Base-by-base conservation (phyloP, 2,113 vertebrate genomes). In the Elephas maximus region DNA sequence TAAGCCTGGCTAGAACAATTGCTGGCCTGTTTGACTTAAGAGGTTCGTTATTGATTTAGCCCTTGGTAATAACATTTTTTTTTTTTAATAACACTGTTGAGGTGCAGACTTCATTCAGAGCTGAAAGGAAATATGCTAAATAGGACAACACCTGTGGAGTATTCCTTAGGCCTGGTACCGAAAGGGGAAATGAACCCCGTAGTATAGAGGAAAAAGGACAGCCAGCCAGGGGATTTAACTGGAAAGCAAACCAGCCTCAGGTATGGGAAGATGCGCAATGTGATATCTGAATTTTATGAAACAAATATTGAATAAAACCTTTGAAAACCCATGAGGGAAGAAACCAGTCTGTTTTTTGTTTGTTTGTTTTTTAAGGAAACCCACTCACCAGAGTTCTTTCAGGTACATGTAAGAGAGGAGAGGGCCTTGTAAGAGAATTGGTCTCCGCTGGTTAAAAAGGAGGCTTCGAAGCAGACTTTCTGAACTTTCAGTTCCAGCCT, bases 271-370 rank as follows among this genome's bases (percentile, higher is more conserved):
- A 93, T 62, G 0, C 11, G 14, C 85, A 14, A 7, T 48, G 28
- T 67, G 51, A 86, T 88, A 86, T 24, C 51, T 0, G 1, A 90
- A 92, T 96, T 82, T 88, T 63, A 76, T 74, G 53, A 95, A 82
- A 62, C 5, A 91, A 98, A 93, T 91, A 95, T 37, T 97, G 73
- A 94, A 91, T 97, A 94, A 98, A 97, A 97, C 79, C 51, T 67
- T 94, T 45, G 74, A 88, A 95, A 95, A 96, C 91, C 24, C 12
- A 80, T 24, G 65, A 37, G 88, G n/a, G 63, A 80, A 81, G 92
- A 85, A 82, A 37, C 95, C 0, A 2, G 62, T 73, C 84, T 69
- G 69, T 71, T 80, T 63, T 60, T 67, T 15, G 37, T 37, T 37
- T 37, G 37, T 37, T 37, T 37, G 37, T 53, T 92, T 93, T 73